Conservation (phyloP, 2,797 vertebrate species). For the Erethizon dorsatum region DNA sequence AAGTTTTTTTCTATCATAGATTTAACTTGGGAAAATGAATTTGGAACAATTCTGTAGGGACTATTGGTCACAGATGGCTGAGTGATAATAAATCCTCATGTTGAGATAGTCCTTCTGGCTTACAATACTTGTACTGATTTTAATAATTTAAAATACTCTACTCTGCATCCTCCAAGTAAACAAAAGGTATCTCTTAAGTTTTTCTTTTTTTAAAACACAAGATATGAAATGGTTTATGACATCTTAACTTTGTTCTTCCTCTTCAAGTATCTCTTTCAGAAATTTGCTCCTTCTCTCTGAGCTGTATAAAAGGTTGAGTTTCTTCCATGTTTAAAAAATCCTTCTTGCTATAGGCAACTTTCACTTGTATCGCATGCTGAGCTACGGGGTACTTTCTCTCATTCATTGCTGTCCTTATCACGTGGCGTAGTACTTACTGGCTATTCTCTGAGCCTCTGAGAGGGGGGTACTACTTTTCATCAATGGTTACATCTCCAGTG, state of each 20-base stretch:
- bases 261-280: neutral
- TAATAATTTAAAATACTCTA: constrained; percentile 68
- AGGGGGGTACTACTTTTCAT: neutral
- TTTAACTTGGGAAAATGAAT: constrained; percentile 77
- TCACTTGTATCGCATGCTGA: neutral
- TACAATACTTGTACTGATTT: constrained; percentile 49
- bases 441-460: neutral
- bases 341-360: neutral
- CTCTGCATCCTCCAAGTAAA: constrained; percentile 25
- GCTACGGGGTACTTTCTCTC: neutral
- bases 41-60: constrained; percentile 74
- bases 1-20: constrained; percentile 55
- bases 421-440: neutral
- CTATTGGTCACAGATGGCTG: constrained; percentile 81
- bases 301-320: neutral
- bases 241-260: constrained; percentile 14
- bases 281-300: neutral
- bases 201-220: constrained; percentile 20
- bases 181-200: constrained; percentile 40
- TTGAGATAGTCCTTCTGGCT: constrained; percentile 72
- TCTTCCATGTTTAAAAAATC: neutral
- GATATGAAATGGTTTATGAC: neutral
- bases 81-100: constrained; percentile 74
- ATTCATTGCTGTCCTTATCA: neutral
- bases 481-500: neutral